Evolutionary conservation across 2,888 invertebrate species (phyloP).

Genomic region (Eristalis intricaria): DNA sequence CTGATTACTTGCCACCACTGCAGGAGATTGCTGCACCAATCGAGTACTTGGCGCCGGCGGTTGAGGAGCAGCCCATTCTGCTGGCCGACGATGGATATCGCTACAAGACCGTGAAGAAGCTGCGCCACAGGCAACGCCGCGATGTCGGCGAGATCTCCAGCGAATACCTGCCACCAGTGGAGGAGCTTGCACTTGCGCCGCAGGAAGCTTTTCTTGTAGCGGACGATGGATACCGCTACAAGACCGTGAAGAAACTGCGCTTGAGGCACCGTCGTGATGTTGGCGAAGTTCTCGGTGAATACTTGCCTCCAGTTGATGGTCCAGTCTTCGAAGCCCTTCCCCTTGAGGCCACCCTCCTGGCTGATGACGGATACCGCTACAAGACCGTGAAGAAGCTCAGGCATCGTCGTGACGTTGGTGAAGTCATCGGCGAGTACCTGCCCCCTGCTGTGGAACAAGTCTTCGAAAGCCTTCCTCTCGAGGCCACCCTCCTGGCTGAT

Average conservation of each 20-base stretch:
- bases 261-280: slow-evolving; percentile 76
- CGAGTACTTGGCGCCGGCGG: slow-evolving; percentile 74
- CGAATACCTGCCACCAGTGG: slow-evolving; percentile 77
- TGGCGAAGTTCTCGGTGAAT: slow-evolving; percentile 76
- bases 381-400: slow-evolving; percentile 44
- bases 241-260: slow-evolving; percentile 53
- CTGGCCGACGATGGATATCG: slow-evolving; percentile 57
- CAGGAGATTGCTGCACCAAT: slow-evolving; percentile 52
- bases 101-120: slow-evolving; percentile 56
- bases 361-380: slow-evolving; percentile 60
- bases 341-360: slow-evolving; percentile 32
- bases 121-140: slow-evolving; percentile 74
- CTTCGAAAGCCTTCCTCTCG: slow-evolving; percentile 39
- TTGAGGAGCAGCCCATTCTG: slow-evolving; percentile 50
- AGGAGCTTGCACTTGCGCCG: slow-evolving; percentile 51
- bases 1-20: slow-evolving; percentile 60
- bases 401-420: slow-evolving; percentile 75
- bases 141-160: slow-evolving; percentile 77
- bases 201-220: slow-evolving; percentile 19
- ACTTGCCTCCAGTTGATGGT: slow-evolving; percentile 76
- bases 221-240: slow-evolving; percentile 58
- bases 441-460: slow-evolving; percentile 74
- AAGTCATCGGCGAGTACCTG: slow-evolving; percentile 76
- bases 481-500: slow-evolving; percentile 39
- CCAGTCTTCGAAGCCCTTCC: slow-evolving; percentile 51